These are phyloP conservation scores for Cephus pygmeus DNA, from an alignment of 2,888 invertebrate species.

Conservation along the genomic window DNA sequence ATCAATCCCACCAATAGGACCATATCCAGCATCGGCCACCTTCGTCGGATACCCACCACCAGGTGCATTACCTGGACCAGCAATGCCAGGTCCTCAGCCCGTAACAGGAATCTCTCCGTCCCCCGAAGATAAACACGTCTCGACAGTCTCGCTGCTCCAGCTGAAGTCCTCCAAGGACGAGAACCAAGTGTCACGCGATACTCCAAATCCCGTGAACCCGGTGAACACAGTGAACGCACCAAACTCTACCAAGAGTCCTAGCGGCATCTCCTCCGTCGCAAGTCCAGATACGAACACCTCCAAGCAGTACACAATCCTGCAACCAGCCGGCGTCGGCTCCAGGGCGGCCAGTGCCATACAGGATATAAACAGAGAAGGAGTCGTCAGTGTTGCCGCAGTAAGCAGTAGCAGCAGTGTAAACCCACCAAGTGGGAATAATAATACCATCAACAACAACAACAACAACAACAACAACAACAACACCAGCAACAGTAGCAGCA, in stretches of 20 bases:
- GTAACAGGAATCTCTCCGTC: constrained; percentile 50
- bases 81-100: constrained; percentile 57
- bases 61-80: constrained; percentile 45
- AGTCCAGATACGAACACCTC: constrained; percentile 68
- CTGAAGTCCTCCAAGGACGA: constrained; percentile 67
- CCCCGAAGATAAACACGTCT: constrained; percentile 63
- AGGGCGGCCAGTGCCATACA: constrained; percentile 85
- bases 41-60: constrained; percentile 78
- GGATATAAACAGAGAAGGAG: constrained; percentile 78
- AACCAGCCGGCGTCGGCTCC: constrained; percentile 84
- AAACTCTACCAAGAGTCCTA: constrained; percentile 40
- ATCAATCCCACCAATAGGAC: constrained; percentile 68
- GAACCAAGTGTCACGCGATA: constrained; percentile 37
- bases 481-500: constrained; percentile 62
- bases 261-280: constrained; percentile 62
- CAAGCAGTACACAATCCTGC: constrained; percentile 89
- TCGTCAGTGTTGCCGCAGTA: constrained; percentile 72
- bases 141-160: constrained; percentile 64
- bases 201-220: constrained; percentile 43
- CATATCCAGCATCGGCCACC: constrained; percentile 77
- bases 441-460: constrained; percentile 51
- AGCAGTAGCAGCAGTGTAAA: constrained; percentile 52
- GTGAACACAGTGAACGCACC: constrained; percentile 47
- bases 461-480: constrained; percentile 56
- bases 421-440: constrained; percentile 41